phyloP scores from a whole-genome alignment of 92 coral and sea anemone genomes.

The Actinostola sp. region DNA sequence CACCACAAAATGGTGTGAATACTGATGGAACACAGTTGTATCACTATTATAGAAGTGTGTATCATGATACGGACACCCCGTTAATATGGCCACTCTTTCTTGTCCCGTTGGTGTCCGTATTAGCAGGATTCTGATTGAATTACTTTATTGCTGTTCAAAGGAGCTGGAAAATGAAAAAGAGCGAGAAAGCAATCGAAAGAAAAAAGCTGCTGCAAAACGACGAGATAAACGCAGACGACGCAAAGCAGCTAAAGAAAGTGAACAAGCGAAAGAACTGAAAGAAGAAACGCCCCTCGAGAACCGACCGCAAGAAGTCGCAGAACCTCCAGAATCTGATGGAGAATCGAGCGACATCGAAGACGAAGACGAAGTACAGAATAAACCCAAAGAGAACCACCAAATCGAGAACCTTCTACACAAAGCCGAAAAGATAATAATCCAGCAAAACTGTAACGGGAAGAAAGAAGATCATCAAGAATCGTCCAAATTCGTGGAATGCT shows the following conservation, averaged over 20 bases:
- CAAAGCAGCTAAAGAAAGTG: constrained; percentile 87
- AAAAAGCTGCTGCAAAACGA: constrained; percentile 95
- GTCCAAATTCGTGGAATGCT: constrained; percentile 9
- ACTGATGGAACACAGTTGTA: too few relatives aligned
- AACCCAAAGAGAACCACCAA: constrained; percentile 16
- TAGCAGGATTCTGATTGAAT: not conserved
- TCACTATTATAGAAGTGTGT: too few relatives aligned
- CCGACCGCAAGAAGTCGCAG: constrained; percentile 77
- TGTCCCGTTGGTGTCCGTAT: too few relatives aligned
- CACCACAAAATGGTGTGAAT: too few relatives aligned
- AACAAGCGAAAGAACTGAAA: constrained; percentile 47
- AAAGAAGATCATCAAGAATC: constrained; percentile 11
- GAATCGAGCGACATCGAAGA: constrained; percentile 64
- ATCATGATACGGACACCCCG: too few relatives aligned
- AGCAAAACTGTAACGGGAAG: not conserved
- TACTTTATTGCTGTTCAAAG: constrained; percentile 28
- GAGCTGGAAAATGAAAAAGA: constrained; percentile 97
- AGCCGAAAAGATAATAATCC: not conserved
- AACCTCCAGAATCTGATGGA: constrained; percentile 67
- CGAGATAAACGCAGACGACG: constrained; percentile 91
- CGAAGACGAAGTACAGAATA: constrained; percentile 27
- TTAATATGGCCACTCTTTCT: too few relatives aligned
- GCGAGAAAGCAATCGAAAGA: constrained; percentile 87
- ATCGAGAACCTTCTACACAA: not conserved
- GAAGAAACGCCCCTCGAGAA: constrained; percentile 92